Percentiles rank a stretch among this genome's conserved stretches.
These are phyloP conservation scores for Vireo griseus DNA, from an alignment of 2,797 vertebrate genomes.

Conservation along the genomic window DNA sequence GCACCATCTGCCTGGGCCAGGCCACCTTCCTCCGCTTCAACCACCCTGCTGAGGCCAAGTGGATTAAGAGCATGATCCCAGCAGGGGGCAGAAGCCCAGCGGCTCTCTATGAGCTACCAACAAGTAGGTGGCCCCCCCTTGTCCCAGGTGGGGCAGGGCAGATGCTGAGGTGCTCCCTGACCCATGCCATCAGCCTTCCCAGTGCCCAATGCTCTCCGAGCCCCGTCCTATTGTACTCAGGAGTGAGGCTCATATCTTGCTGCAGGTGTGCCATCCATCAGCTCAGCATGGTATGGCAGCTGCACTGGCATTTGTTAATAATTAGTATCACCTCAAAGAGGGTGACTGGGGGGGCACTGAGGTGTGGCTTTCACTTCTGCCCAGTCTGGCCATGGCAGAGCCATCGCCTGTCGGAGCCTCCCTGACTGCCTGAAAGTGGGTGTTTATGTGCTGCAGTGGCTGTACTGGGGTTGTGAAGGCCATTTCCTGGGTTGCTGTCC, in stretches of 20 bases:
- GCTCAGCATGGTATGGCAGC: not conserved
- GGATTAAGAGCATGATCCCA: constrained; percentile 96
- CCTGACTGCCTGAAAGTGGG: fast-evolving
- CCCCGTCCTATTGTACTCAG: not conserved
- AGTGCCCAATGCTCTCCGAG: fast-evolving
- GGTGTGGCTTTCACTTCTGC: not conserved
- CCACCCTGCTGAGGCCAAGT: constrained; percentile 93
- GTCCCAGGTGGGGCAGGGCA: fast-evolving
- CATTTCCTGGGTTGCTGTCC: not conserved
- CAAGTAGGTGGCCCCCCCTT: constrained; percentile 73
- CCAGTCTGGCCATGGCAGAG: not conserved
- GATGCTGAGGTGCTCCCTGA: not conserved
- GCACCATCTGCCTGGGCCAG: constrained; percentile 95
- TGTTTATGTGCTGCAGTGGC: not conserved
- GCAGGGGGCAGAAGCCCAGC: constrained; percentile 64
- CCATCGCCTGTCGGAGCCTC: fast-evolving
- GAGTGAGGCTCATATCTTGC: fast-evolving
- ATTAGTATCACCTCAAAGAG: not conserved
- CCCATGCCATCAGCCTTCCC: not conserved
- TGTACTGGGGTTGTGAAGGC: not conserved
- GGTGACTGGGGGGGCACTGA: not conserved
- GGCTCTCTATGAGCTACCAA: constrained; percentile 60
- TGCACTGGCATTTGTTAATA: constrained; percentile 36
- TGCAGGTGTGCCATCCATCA: not conserved
- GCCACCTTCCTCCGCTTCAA: constrained; percentile 94